These are phyloP conservation scores for Eptesicus fuscus DNA, from an alignment of 2,113 vertebrate genomes.

Conservation along the genomic window DNA sequence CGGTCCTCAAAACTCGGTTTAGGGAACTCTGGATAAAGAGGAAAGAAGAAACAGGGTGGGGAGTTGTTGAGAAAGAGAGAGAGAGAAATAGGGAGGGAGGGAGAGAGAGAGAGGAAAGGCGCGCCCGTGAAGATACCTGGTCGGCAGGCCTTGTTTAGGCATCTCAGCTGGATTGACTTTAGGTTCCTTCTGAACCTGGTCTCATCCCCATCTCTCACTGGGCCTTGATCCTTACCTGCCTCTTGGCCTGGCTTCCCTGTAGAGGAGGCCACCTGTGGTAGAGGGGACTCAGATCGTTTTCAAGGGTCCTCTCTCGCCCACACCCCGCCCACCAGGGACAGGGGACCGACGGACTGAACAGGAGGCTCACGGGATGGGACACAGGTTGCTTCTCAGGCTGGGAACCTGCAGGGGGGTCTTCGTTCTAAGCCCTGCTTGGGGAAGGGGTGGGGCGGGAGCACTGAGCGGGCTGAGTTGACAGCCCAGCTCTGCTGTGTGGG, in stretches of 20 bases:
- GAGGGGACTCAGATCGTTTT: neutral
- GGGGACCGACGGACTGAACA: neutral
- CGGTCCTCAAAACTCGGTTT: neutral
- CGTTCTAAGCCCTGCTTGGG: neutral
- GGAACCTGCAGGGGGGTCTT: neutral
- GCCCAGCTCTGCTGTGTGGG: no score
- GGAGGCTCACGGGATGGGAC: neutral
- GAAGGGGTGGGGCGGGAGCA: neutral
- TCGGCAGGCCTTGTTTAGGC: no score
- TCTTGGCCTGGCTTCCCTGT: neutral
- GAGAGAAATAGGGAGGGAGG: no score
- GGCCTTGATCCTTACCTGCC: neutral
- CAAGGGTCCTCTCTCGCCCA: neutral
- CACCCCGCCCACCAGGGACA: rapidly evolving
- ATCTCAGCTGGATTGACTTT: neutral
- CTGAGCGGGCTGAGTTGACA: neutral
- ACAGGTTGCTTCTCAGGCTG: neutral
- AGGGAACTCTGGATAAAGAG: neutral
- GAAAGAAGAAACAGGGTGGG: neutral
- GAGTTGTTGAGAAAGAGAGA: neutral
- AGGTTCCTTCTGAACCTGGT: no score
- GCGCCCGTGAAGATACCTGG: no score
- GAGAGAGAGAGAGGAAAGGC: neutral
- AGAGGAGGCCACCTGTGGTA: neutral
- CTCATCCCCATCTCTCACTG: neutral